These are phyloP conservation scores for Ladona fulva DNA, from an alignment of 1,140 invertebrate species.

Conservation along the genomic window DNA sequence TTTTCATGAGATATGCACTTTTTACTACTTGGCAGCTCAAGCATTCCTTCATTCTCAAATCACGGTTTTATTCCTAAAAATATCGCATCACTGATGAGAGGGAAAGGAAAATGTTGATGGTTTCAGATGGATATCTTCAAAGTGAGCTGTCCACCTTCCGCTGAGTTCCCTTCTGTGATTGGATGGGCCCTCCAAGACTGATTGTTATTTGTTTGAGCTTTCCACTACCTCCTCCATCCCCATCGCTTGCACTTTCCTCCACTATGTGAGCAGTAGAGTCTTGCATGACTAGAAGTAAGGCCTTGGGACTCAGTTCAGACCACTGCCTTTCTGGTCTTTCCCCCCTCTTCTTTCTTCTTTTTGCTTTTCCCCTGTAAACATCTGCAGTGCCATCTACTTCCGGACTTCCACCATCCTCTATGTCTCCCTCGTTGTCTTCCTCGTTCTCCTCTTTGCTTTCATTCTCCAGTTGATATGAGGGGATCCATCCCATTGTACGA, in stretches of 20 bases:
- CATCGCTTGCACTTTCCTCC: constrained; percentile 14
- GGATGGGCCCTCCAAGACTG: not conserved
- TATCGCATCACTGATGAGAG: too few species aligned
- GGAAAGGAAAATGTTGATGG: too few species aligned
- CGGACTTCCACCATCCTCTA: not conserved
- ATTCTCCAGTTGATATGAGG: not conserved
- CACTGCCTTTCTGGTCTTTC: not conserved
- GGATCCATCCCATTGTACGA: not conserved
- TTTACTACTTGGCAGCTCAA: too few species aligned
- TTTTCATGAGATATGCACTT: too few species aligned
- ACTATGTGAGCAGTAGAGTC: constrained; percentile 10
- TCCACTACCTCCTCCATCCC: not conserved
- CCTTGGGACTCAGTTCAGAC: constrained; percentile 3
- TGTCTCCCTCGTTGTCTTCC: not conserved
- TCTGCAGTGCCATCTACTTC: not conserved
- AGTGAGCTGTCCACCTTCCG: not conserved
- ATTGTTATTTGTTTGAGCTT: constrained; percentile 13
- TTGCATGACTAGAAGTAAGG: constrained; percentile 7
- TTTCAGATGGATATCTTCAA: not conserved
- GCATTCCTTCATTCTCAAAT: too few species aligned
- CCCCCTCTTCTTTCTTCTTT: not conserved
- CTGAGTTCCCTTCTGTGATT: not conserved
- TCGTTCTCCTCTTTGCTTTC: not conserved
- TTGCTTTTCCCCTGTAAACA: not conserved
- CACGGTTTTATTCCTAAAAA: too few species aligned